Evolutionary conservation across 1,140 invertebrate species (phyloP).

Genomic region (Meteorus sp.): DNA sequence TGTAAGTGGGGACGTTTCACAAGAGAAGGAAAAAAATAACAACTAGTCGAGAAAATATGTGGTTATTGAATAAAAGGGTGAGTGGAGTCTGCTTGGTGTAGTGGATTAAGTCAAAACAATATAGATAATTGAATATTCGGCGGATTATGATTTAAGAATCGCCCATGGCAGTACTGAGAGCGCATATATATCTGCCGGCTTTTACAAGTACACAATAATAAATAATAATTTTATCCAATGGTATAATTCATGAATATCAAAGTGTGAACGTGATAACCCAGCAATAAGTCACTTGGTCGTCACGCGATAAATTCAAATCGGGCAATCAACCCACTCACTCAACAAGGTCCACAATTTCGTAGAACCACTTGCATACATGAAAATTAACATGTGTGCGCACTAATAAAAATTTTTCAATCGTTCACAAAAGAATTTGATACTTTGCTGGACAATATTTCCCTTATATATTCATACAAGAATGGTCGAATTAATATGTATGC

Average conservation of each 20-base stretch:
- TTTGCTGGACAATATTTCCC: too few relatives aligned
- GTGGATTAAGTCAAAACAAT: slow-evolving; percentile 39
- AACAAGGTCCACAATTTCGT: background rate
- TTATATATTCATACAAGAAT: too few relatives aligned
- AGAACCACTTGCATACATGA: too few relatives aligned
- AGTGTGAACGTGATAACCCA: slow-evolving; percentile 26
- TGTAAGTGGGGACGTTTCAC: background rate
- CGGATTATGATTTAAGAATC: slow-evolving; percentile 40
- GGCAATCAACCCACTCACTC: background rate
- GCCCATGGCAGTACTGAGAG: slow-evolving; percentile 27
- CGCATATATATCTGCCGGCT: slow-evolving; percentile 1
- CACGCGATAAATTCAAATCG: slow-evolving; percentile 20
- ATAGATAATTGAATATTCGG: slow-evolving; percentile 42
- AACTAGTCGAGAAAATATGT: too few relatives aligned
- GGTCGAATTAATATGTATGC: too few relatives aligned
- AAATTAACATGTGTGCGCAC: too few relatives aligned
- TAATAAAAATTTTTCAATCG: too few relatives aligned
- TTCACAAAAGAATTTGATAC: too few relatives aligned
- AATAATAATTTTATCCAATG: slow-evolving; percentile 17
- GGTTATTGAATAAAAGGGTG: too few relatives aligned
- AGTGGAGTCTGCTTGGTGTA: slow-evolving; percentile 15
- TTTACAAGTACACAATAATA: slow-evolving; percentile 12
- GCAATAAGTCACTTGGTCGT: slow-evolving; percentile 19
- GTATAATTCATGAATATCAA: slow-evolving; percentile 23
- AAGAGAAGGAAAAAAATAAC: background rate